Base-by-base conservation (phyloP, 1,140 invertebrate species). In the Drosophila ohnishii region DNA sequence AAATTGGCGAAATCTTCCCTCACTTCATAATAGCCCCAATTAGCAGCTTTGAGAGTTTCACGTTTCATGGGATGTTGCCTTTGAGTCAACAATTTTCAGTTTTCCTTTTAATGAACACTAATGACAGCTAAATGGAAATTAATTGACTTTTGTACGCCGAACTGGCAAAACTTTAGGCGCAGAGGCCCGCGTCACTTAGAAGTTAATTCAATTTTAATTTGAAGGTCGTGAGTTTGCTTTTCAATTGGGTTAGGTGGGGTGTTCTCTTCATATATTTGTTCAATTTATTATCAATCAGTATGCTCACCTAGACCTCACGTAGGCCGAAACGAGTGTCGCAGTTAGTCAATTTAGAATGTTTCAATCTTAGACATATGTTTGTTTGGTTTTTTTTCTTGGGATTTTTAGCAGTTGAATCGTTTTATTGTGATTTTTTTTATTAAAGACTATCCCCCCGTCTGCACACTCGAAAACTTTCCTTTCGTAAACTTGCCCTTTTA, bases 41-140 rank as follows among this genome's bases (percentile, higher is more conserved):
- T 84, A 83, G 47, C 76, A 44, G 22, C 14, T 37, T 34, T 16
- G 58, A 61, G 39, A 75, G 14, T 70, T 64, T 75, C 37, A n/a
- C 67, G 16, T 42, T 59, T 28, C 44, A 45, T 47, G 62, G 45
- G 51, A 45, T 30, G 28, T 10, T 51, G 40, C 37, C 44, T 55
- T 62, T 56, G 45, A 60, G 32, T 19, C 50, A 16, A 80, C 57
- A 62, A 19, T 45, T 72, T 66, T 63, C 34, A 34, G 50, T 58
- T 77, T 57, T 78, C 32, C 50, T 13, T 59, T 48, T 79, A 75
- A 80, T 71, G 51, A 84, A 80, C 44, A 37, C 82, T 86, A 81
- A 86, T 66, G 51, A 64, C 45, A 63, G 56, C 74, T 86, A 86
- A 86, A 70, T 66, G 57, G 35, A 62, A 62, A 86, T 86, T 81